Evolutionary conservation across 2,797 vertebrate genomes (phyloP), one percentile per base, ranked within the genome.

Genomic region (Anniella stebbinsi): DNA sequence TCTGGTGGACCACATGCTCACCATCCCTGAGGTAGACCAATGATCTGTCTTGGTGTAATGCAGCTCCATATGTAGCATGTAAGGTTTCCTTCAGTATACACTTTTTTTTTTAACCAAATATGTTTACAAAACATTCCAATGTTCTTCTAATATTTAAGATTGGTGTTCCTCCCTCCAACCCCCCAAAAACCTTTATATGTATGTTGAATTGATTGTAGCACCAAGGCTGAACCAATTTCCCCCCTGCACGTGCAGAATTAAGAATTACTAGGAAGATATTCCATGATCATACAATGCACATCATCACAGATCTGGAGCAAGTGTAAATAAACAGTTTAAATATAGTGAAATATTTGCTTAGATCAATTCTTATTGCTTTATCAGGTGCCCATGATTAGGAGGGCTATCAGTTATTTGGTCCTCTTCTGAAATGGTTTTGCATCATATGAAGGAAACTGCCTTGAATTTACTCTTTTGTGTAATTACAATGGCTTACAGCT

Each of bases 381-480:
- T 83, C 38, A 25, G 5, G 30, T 82, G 18, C 45, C 13, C 9
- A 30, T 80, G n/a, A 18, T 10, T 54, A n/a, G n/a, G 25, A 80
- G 41, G 33, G 30, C 66, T 18, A 67, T 9, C 41, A 0, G 0
- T 7, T 84, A 92, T 63, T 90, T 78, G 15, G 72, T 81, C 30
- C 4, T 1, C 0, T 92, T 33, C 45, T 87, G 78, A 69, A 76
- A 17, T 69, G 60, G 9, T 1, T 86, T 91, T 5, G 7, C 88
- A 4, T 0, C 28, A 84, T 51, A 25, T 75, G 89, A 91, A 92
- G 69, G 89, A 91, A 92, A 73, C 8, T 12, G 48, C 91, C n/a
- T 41, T 81, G 60, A 89, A 90, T 60, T 17, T 67, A 86, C 23
- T 60, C 86, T 23, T 23, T 51, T 82, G 48, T 41, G 21, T 80